phyloP scores from a whole-genome alignment of 2,113 vertebrate genomes.

The Zeus faber region DNA sequence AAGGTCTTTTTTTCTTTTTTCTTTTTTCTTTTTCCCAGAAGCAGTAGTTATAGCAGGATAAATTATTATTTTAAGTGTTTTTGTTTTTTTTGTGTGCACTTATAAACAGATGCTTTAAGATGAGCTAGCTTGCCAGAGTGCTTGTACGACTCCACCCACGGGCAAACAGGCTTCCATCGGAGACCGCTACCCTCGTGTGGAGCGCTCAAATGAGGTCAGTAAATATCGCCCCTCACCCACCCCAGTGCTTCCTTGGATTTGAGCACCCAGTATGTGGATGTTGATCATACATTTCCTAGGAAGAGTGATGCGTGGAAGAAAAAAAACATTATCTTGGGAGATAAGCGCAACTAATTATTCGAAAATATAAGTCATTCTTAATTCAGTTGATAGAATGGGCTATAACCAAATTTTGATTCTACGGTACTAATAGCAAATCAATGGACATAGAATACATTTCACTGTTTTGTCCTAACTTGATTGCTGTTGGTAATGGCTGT shows the following conservation, averaged over 20 bases:
- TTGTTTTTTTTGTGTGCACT: constrained; percentile 11
- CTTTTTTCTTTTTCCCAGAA: too few species aligned
- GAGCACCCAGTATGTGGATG: too few species aligned
- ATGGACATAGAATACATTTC: constrained; percentile 1
- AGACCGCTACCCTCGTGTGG: constrained; percentile 37
- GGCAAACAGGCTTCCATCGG: constrained; percentile 19
- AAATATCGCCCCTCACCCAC: constrained; percentile 33
- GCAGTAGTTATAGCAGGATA: too few species aligned
- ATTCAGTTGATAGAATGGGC: too few species aligned
- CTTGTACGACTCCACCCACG: constrained; percentile 23
- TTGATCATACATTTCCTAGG: too few species aligned
- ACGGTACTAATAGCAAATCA: constrained; percentile 7
- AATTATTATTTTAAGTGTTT: too few species aligned
- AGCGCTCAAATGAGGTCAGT: constrained; percentile 34
- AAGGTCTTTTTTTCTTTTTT: too few species aligned
- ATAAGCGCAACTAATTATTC: too few species aligned
- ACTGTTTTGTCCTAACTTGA: constrained; percentile 26
- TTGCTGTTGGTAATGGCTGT: constrained; percentile 36
- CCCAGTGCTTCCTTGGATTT: constrained; percentile 1
- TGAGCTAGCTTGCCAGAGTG: constrained; percentile 22
- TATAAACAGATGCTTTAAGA: constrained; percentile 7
- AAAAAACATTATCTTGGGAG: too few species aligned
- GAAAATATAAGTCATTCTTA: too few species aligned
- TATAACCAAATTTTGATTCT: not conserved
- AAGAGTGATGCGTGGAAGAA: too few species aligned